Evolutionary conservation across 2,797 vertebrate genomes (phyloP).

Genomic region (Gymnopithys bicolor): DNA sequence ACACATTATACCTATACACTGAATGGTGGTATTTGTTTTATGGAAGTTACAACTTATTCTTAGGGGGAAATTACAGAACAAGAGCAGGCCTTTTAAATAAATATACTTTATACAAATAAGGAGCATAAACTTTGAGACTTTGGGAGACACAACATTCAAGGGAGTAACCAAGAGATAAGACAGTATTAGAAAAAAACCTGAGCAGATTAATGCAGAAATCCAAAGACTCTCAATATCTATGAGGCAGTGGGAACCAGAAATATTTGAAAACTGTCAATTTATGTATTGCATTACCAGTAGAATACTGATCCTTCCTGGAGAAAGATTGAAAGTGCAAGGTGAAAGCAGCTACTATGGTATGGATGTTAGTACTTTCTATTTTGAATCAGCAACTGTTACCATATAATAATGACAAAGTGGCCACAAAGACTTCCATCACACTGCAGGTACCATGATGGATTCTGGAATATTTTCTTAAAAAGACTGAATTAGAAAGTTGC

Average conservation of each 20-base stretch:
- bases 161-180: neutral
- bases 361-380: neutral
- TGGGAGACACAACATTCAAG: neutral
- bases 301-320: neutral
- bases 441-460: neutral
- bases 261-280: slow-evolving; percentile 28
- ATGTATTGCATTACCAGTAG: neutral
- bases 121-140: neutral
- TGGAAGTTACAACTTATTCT: neutral
- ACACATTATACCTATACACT: neutral
- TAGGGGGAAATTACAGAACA: neutral
- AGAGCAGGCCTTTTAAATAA: neutral
- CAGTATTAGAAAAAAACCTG: neutral
- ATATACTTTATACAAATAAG: neutral
- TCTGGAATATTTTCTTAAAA: neutral
- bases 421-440: neutral
- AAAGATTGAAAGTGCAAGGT: neutral
- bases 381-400: neutral
- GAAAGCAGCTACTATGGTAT: neutral
- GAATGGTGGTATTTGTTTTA: neutral
- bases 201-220: slow-evolving; percentile 22
- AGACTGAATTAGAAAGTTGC: neutral
- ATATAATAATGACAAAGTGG: neutral
- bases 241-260: slow-evolving; percentile 4
- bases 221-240: neutral